Percentiles rank a stretch among this genome's conserved stretches.
Conservation (phyloP, 2,797 vertebrate species). For the Picus viridis region DNA sequence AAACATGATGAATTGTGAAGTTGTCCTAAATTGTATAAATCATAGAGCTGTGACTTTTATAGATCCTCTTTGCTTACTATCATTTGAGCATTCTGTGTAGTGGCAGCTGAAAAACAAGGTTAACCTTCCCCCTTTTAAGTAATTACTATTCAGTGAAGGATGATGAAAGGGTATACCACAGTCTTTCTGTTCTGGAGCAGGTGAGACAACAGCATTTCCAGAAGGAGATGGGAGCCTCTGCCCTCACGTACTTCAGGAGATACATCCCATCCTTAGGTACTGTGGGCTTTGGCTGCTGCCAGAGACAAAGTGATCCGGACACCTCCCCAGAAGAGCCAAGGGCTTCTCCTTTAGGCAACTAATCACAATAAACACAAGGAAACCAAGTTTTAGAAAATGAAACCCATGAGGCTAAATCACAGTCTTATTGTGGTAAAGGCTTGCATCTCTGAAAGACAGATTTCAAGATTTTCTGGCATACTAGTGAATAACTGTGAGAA, state of each 20-base stretch:
- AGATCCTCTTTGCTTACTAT: background rate
- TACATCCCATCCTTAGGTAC: background rate
- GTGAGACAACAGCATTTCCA: background rate
- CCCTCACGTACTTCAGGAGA: background rate
- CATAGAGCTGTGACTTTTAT: background rate
- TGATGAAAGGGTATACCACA: background rate
- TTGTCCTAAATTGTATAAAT: background rate
- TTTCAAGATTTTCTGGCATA: background rate
- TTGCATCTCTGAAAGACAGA: background rate
- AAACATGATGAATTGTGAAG: background rate
- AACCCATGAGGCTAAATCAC: background rate
- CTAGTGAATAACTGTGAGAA: background rate
- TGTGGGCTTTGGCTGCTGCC: background rate
- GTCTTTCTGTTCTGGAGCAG: background rate
- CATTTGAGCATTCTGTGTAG: background rate
- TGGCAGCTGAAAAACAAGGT: rapidly evolving
- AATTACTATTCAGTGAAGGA: background rate
- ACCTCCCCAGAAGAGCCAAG: background rate
- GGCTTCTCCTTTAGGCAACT: background rate
- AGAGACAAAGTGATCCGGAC: too few relatives aligned
- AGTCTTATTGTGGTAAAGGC: background rate
- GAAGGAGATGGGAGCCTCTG: background rate
- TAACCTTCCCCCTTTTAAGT: background rate
- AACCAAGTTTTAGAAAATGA: background rate
- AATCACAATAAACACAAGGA: background rate